Base-by-base conservation (phyloP, 1,140 invertebrate species). In the Drosophila hydei region DNA sequence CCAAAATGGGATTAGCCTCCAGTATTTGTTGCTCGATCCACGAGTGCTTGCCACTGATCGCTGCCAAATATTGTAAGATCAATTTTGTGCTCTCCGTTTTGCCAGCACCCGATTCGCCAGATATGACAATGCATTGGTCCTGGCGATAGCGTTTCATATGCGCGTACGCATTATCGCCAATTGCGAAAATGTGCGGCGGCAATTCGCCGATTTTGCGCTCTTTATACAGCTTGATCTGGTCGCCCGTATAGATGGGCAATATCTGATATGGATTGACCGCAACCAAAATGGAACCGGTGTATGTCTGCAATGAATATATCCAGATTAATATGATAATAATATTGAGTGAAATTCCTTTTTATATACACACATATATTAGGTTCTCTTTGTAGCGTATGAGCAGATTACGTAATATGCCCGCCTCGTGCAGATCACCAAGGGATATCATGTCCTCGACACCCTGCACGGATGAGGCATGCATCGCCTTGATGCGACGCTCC, bases 371-470 rank as follows among this genome's bases (percentile, higher is more conserved):
- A 94, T 99, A 99, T 85, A 99, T 99, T 83, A 99, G 95, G 94
- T 99, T 99, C 92, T 99, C 97, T 92, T 98, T 98, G 93, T 99
- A 99, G 91, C 99, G 94, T 80, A 99, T 99, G 62, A 99, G 94
- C 43, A 99, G 94, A 93, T 99, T 99, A 77, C 99, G 94, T 18
- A 99, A 93, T 80, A 99, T 99, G 42, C 98, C 98, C 47, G 98
- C 98, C 93, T 99, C 99, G 92, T 99, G 98, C 48, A 99, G 95
- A 94, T 99, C 99, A 12, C 98, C 98, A 30, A 99, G 94, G 36
- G 97, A 97, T 92, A 99, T 99, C 98, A 99, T 99, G 93, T 99
- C 99, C 93, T 99, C 98, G 81, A 99, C 98, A 58, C 98, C 98
- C 92, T 99, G 97, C 75, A 99, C 97, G 25, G 98, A 99, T 27